phyloP scores from a whole-genome alignment of 2,888 invertebrate genomes.

The Sarcophaga rosellei region DNA sequence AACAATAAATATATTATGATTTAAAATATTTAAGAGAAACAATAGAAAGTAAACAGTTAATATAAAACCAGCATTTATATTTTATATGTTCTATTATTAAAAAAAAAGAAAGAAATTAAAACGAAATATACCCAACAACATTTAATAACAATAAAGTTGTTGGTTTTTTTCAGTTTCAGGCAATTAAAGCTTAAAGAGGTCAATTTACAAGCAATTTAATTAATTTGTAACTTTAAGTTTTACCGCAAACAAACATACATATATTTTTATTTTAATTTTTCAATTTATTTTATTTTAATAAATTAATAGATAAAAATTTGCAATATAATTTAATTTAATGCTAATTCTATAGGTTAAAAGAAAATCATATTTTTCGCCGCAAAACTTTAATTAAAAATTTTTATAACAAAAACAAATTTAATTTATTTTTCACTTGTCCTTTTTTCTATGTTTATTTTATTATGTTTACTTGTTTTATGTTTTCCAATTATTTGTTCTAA shows the following conservation, averaged over 20 bases:
- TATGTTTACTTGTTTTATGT: neutral
- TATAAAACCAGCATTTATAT: slow-evolving; percentile 60
- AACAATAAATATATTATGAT: slow-evolving; percentile 46
- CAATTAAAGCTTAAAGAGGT: slow-evolving; percentile 29
- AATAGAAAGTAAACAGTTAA: neutral
- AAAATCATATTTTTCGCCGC: neutral
- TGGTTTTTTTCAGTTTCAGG: neutral
- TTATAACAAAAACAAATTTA: neutral
- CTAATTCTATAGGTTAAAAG: neutral
- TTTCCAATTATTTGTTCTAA: slow-evolving; percentile 23
- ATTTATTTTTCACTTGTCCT: slow-evolving; percentile 75
- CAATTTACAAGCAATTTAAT: slow-evolving; percentile 8
- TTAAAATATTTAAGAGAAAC: slow-evolving; percentile 37
- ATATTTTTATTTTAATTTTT: slow-evolving; percentile 29
- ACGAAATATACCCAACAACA: neutral
- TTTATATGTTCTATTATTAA: slow-evolving; percentile 2
- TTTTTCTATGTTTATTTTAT: slow-evolving; percentile 72
- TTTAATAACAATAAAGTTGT: slow-evolving; percentile 9
- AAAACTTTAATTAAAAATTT: neutral
- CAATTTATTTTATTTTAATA: slow-evolving; percentile 26
- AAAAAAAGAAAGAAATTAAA: neutral
- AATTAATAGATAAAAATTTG: slow-evolving; percentile 30
- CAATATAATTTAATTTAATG: slow-evolving; percentile 69
- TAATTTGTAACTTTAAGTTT: slow-evolving; percentile 26
- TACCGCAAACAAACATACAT: slow-evolving; percentile 34